Evolutionary conservation across 2,113 vertebrate genomes (phyloP), one percentile per base, ranked within the genome.

Genomic region (Danionella cerebrum): DNA sequence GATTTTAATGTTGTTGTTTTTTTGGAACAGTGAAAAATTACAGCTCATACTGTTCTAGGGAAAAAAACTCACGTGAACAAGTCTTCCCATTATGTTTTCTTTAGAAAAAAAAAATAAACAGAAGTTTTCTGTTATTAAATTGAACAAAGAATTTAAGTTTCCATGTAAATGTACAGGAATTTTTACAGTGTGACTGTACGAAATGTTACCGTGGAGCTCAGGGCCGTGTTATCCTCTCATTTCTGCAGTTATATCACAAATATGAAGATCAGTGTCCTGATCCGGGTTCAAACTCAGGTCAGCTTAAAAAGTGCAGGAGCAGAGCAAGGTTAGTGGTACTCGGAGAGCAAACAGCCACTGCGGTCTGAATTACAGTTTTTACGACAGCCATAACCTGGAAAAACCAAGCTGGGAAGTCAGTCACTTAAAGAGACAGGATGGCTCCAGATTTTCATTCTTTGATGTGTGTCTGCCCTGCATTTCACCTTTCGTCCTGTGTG

Each of bases 251-350:
- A 70, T 72, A 74, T 74, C 54, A 84, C 80, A 85, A 86, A 86
- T 84, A 84, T 79, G 78, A n/a, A n/a, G n/a, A 81, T 80, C 83
- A 84, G 77, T 79, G 47, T 75, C 78, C 78, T 9, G 74, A 63
- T 22, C 67, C 24, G 86, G 84, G 93, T 93, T 93, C 91, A 94
- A 87, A 77, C 87, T 13, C 71, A 76, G 91, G 92, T 93, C 91
- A 94, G 78, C 44, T 69, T 58, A 65, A 76, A 59, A 75, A 75
- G 75, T 74, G 70, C 79, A 74, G 75, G 80, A 79, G 79, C 65
- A 47, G 60, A 75, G 72, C 80, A 78, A 80, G 86, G 86, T 90
- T 89, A 86, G 80, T 71, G 77, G 62, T 74, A 67, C 67, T 65
- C 74, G 86, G 79, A 82, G 84, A 85, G 81, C 82, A 84, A 91